phyloP scores from a whole-genome alignment of 1,140 invertebrate genomes.

The Drosophila novamexicana region DNA sequence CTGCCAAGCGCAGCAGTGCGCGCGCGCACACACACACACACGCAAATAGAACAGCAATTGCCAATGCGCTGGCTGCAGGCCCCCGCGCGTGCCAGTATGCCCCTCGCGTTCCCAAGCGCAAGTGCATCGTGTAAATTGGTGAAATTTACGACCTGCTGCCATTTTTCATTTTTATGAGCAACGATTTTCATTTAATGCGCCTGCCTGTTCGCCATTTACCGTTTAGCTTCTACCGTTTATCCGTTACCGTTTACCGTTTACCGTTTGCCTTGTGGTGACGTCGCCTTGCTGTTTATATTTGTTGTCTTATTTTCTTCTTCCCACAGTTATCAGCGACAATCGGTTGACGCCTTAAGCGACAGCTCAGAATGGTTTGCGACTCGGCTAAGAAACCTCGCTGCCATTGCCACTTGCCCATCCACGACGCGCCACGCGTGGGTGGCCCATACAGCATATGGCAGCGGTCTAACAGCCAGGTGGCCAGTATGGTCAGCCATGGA shows the following conservation, averaged over 20 bases:
- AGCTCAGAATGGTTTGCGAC: background rate
- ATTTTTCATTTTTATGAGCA: conserved; percentile 67
- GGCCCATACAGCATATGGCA: background rate
- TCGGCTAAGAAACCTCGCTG: background rate
- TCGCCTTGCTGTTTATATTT: conserved; percentile 5
- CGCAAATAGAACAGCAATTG: conserved; percentile 8
- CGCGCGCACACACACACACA: background rate
- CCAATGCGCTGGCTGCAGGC: background rate
- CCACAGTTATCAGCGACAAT: conserved; percentile 14
- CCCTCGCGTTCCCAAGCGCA: background rate
- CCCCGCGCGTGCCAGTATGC: too few species aligned
- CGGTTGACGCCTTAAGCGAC: conserved; percentile 8
- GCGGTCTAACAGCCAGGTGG: too few species aligned
- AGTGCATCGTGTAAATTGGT: conserved; percentile 49
- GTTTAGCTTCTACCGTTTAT: conserved; percentile 2
- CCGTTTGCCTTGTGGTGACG: conserved; percentile 1
- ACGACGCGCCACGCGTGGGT: conserved; percentile 5
- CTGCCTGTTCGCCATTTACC: conserved; percentile 5
- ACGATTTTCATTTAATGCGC: conserved; percentile 21
- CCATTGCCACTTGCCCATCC: background rate
- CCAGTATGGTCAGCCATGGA: conserved; percentile 8
- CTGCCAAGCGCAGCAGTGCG: background rate
- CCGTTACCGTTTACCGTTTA: background rate
- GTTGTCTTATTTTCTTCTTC: background rate
- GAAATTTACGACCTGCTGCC: conserved; percentile 48